phyloP scores from a whole-genome alignment of 2,113 vertebrate species.

The Thamnophis sirtalis region DNA sequence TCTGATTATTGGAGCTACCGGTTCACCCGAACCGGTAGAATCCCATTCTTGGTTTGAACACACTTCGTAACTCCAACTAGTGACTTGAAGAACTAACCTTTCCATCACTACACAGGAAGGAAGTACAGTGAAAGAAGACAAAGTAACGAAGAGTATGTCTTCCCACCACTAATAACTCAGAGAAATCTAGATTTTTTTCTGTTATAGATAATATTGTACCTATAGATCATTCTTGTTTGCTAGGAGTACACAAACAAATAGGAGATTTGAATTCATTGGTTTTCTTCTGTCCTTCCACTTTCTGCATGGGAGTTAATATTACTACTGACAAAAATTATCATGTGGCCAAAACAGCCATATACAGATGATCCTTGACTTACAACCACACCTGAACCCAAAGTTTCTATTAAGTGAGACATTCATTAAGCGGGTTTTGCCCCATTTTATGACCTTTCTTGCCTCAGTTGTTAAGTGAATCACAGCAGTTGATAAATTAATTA shows the following conservation, averaged over 20 bases:
- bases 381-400: neutral
- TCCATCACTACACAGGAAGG: neutral
- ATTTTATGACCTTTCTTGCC: neutral
- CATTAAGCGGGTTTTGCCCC: neutral
- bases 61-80: neutral
- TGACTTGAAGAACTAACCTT: neutral
- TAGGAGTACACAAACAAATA: neutral
- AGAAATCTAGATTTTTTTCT: neutral
- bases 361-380: neutral
- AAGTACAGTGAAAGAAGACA: neutral
- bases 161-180: neutral
- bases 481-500: neutral
- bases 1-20: too few species aligned
- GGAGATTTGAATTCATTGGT: neutral
- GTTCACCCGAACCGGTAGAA: too few species aligned
- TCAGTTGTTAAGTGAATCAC: neutral
- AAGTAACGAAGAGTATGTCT: neutral
- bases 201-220: neutral
- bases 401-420: neutral
- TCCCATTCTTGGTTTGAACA: neutral
- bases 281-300: neutral
- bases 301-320: neutral
- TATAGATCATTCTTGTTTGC: neutral
- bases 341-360: neutral
- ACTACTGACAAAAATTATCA: neutral